These are phyloP conservation scores for Oligia strigilis DNA, from an alignment of 2,888 invertebrate genomes.

Conservation along the genomic window DNA sequence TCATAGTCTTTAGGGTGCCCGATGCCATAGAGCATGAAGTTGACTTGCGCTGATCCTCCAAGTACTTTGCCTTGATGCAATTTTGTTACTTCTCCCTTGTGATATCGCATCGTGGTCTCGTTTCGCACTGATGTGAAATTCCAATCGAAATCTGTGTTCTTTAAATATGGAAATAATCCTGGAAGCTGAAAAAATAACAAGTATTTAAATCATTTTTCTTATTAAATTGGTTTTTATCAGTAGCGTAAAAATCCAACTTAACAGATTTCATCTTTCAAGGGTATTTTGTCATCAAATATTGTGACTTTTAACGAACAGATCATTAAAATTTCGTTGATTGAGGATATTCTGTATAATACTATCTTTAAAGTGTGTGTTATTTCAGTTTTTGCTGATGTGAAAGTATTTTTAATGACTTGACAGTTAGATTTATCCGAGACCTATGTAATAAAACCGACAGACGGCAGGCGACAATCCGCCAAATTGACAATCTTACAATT, in stretches of 20 bases:
- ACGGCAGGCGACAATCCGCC: not conserved
- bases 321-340: not conserved
- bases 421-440: not conserved
- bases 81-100: conserved; percentile 26
- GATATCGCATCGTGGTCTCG: conserved; percentile 66
- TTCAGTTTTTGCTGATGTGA: not conserved
- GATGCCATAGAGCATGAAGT: conserved; percentile 87
- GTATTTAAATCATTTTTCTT: not conserved
- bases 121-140: conserved; percentile 73
- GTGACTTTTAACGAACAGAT: not conserved
- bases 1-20: conserved; percentile 78
- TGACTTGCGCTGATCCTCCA: conserved; percentile 89
- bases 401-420: not conserved
- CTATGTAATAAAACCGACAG: not conserved
- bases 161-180: conserved; percentile 27
- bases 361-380: not conserved
- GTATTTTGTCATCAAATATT: not conserved
- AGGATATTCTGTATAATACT: not conserved
- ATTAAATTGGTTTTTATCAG: not conserved
- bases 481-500: not conserved
- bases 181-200: conserved; percentile 39
- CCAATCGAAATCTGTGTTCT: conserved; percentile 52
- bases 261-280: not conserved
- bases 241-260: not conserved
- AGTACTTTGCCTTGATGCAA: conserved; percentile 90